Conservation (phyloP, 2,888 invertebrate species). For the Mamestra brassicae region DNA sequence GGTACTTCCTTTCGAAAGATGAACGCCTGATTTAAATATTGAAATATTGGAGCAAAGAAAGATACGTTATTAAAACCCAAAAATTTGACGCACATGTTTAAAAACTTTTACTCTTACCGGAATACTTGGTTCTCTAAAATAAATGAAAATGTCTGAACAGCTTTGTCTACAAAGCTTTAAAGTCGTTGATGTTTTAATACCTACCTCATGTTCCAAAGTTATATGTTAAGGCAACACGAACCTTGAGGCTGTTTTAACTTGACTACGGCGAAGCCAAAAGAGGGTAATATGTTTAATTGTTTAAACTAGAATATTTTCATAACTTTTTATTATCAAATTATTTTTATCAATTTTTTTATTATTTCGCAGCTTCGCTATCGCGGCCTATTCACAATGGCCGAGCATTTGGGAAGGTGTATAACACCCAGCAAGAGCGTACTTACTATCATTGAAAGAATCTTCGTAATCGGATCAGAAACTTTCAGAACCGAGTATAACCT, state of each 20-base stretch:
- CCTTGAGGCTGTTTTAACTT: constrained; percentile 4
- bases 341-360: no score
- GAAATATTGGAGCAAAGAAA: not conserved
- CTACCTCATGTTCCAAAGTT: constrained; percentile 17
- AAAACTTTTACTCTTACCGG: not conserved
- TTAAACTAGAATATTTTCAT: not conserved
- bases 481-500: no score
- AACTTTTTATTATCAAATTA: no score
- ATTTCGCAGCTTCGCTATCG: not conserved
- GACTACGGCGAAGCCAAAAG: not conserved
- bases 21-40: not conserved
- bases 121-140: constrained; percentile 1
- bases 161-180: not conserved
- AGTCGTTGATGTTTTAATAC: constrained; percentile 21
- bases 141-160: constrained; percentile 12
- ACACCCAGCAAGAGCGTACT: no score
- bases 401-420: no score
- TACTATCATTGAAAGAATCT: no score
- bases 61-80: not conserved
- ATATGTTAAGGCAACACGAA: constrained; percentile 5
- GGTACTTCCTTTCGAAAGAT: not conserved
- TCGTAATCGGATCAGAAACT: not conserved
- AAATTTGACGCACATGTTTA: not conserved
- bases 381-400: not conserved
- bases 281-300: not conserved